Conservation (phyloP, 2,113 vertebrate genomes). For the Cavia aperea region DNA sequence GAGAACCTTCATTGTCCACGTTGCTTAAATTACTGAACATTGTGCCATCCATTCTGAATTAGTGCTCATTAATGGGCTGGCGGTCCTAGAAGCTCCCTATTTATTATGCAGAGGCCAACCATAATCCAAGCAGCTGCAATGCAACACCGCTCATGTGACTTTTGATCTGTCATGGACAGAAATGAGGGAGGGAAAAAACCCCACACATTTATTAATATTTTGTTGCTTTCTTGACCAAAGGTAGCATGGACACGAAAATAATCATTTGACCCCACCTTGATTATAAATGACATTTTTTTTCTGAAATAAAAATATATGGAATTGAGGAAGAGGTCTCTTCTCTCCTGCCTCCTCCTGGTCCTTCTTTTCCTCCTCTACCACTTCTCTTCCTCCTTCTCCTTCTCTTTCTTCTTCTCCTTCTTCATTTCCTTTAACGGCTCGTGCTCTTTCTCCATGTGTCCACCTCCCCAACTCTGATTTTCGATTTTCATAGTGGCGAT, state of each 20-base stretch:
- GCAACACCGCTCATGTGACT: conserved; percentile 65
- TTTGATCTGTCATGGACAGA: conserved; percentile 73
- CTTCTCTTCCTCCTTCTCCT: not conserved
- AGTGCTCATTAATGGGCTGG: conserved; percentile 78
- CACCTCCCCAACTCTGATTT: conserved; percentile 16
- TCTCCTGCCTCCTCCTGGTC: not conserved
- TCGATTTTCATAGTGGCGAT: conserved; percentile 39
- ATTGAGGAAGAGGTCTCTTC: not conserved
- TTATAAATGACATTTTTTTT: conserved; percentile 9
- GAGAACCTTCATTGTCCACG: conserved; percentile 78
- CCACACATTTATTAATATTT: not conserved
- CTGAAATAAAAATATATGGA: not conserved
- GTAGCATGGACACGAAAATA: not conserved
- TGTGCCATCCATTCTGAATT: conserved; percentile 79
- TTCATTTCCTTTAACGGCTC: not conserved
- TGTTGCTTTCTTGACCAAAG: not conserved
- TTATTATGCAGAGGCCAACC: conserved; percentile 77
- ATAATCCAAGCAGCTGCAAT: conserved; percentile 72
- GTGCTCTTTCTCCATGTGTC: conserved; percentile 37
- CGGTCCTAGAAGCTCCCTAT: conserved; percentile 76
- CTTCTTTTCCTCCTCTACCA: accelerated
- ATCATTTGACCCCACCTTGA: not conserved
- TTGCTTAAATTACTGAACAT: conserved; percentile 78
- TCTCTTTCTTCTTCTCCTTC: not conserved
- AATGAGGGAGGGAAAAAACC: not conserved